A percentile compares a stretch with the other conserved stretches of the same genome.
Conservation (phyloP, 2,888 invertebrate species). For the Disparrhopalites patrizii region DNA sequence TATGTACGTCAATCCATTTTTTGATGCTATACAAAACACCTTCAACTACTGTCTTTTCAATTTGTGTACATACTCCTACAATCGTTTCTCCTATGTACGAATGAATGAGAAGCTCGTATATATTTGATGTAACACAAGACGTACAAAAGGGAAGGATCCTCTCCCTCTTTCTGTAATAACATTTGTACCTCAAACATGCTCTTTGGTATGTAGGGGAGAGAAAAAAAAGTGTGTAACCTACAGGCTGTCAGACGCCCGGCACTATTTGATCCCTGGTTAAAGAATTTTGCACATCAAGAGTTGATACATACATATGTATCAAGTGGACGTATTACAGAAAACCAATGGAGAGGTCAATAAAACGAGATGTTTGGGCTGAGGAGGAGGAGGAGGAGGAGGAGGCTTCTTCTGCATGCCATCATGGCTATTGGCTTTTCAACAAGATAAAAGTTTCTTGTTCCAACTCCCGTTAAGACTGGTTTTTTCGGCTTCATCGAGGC, state of each 20-base stretch:
- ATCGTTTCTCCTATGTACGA: no score
- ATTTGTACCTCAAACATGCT: neutral
- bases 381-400: neutral
- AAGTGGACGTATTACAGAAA: neutral
- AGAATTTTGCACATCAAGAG: no score
- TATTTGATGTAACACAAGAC: no score
- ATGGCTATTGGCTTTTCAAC: slow-evolving; percentile 12
- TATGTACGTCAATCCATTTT: no score
- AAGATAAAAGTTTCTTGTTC: neutral
- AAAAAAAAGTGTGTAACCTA: neutral
- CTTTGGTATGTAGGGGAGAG: neutral
- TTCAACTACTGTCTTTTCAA: no score
- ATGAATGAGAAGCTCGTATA: no score
- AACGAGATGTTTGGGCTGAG: slow-evolving; percentile 20
- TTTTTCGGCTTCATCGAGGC: slow-evolving; percentile 1
- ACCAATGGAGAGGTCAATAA: slow-evolving; percentile 23
- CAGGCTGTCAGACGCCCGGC: neutral
- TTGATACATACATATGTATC: neutral
- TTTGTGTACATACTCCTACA: no score
- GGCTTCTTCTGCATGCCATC: no score
- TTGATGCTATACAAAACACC: no score
- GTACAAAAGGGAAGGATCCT: no score
- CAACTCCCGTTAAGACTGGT: slow-evolving; percentile 27
- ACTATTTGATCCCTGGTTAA: neutral
- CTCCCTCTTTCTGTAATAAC: no score